Percentiles rank a stretch among this genome's conserved stretches.
phyloP scores from a whole-genome alignment of 2,888 invertebrate species.

The Meghimatium bilineatum region DNA sequence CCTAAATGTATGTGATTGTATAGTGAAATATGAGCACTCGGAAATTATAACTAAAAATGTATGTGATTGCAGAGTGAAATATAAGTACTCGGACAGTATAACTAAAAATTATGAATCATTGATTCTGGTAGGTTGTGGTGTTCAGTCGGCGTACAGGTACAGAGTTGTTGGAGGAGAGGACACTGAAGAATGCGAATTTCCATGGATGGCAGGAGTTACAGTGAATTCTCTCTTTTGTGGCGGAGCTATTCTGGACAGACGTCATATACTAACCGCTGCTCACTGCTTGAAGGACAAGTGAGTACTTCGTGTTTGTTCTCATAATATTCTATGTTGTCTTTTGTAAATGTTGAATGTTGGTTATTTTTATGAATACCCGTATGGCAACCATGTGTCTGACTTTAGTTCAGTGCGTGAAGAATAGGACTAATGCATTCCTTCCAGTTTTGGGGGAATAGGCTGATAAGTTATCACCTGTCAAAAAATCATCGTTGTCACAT shows the following conservation, averaged over 20 bases:
- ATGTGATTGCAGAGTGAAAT: too few relatives aligned
- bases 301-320: not conserved
- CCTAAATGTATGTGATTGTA: too few relatives aligned
- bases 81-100: too few relatives aligned
- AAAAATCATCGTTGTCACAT: too few relatives aligned
- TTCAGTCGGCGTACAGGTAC: not conserved
- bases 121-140: conserved; percentile 5
- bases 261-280: conserved; percentile 53
- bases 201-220: conserved; percentile 47
- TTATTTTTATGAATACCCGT: not conserved
- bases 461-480: too few relatives aligned
- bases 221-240: conserved; percentile 55
- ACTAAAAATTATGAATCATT: too few relatives aligned
- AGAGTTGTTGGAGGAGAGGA: conserved; percentile 46
- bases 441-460: too few relatives aligned
- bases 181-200: conserved; percentile 51
- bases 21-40: too few relatives aligned
- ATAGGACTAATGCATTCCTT: too few relatives aligned
- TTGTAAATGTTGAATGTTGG: not conserved
- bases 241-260: conserved; percentile 55
- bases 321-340: not conserved
- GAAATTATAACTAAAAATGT: too few relatives aligned
- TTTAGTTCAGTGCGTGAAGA: too few relatives aligned
- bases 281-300: conserved; percentile 51
- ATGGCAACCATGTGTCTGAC: too few relatives aligned